phyloP scores from a whole-genome alignment of 2,888 invertebrate species.

The Leuctra nigra region DNA sequence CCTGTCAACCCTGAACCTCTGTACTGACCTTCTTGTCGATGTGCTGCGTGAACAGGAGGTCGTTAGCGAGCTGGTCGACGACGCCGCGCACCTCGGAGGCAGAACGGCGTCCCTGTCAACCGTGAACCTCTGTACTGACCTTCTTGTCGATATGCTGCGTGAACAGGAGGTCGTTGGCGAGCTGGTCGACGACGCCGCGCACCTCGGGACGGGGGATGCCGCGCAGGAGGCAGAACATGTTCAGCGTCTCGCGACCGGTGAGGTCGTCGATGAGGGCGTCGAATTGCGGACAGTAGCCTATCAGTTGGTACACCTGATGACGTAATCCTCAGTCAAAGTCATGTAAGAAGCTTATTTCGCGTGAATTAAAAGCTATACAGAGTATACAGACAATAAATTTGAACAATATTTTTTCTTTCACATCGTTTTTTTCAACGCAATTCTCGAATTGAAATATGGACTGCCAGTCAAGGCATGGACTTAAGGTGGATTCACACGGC shows the following conservation, averaged over 20 bases:
- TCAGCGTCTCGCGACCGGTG: conserved; percentile 61
- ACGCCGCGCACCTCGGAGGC: conserved; percentile 38
- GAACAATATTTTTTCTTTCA: too few species aligned
- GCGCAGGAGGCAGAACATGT: conserved; percentile 58
- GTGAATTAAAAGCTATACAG: too few species aligned
- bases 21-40: conserved; percentile 53
- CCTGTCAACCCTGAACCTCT: too few species aligned
- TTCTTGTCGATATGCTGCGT: conserved; percentile 54
- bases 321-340: too few species aligned
- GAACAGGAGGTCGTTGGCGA: conserved; percentile 54
- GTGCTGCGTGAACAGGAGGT: conserved; percentile 55
- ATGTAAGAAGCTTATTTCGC: too few species aligned
- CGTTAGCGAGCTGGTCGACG: conserved; percentile 42
- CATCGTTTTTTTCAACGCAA: too few species aligned
- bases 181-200: conserved; percentile 35
- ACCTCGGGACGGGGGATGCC: conserved; percentile 46
- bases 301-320: conserved; percentile 35
- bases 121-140: too few species aligned
- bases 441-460: too few species aligned
- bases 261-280: conserved; percentile 65
- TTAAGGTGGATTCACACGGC: too few species aligned
- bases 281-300: conserved; percentile 71
- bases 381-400: too few species aligned
- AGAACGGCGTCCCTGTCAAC: too few species aligned
- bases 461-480: too few species aligned